Percentiles rank a stretch among this genome's conserved stretches.
Evolutionary conservation across 2,888 invertebrate species (phyloP).

Genomic region (Campoplex nolae): DNA sequence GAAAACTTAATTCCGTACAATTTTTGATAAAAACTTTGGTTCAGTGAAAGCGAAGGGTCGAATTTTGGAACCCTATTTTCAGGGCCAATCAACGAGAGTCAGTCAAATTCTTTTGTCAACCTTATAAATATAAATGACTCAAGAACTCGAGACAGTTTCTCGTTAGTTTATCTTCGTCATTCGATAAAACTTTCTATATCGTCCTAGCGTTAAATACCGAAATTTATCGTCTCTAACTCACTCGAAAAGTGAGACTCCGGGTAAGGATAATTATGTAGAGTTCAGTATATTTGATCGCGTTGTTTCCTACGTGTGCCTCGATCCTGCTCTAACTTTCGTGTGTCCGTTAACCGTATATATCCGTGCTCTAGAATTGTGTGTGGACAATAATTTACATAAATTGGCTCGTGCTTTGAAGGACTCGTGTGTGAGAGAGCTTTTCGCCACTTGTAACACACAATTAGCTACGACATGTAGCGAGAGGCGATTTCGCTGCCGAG

Average conservation of each 20-base stretch:
- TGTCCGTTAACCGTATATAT: neutral
- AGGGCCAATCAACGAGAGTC: neutral
- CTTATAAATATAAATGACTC: neutral
- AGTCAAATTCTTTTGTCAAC: neutral
- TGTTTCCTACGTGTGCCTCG: neutral
- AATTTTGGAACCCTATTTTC: neutral
- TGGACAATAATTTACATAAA: constrained; percentile 61
- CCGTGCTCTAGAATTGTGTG: neutral
- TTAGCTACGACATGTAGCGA: constrained; percentile 4
- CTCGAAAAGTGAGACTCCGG: constrained; percentile 1
- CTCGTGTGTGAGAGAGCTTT: constrained; percentile 27
- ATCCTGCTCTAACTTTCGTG: neutral
- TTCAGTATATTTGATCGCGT: constrained; percentile 6
- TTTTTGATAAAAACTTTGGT: neutral
- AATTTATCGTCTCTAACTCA: neutral
- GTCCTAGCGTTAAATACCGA: neutral
- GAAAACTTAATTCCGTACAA: neutral
- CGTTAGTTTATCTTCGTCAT: neutral
- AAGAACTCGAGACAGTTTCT: neutral
- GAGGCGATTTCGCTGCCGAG: constrained; percentile 17
- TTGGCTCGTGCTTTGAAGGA: constrained; percentile 15
- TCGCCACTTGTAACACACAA: constrained; percentile 9
- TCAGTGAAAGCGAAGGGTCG: neutral
- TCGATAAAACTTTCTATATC: neutral
- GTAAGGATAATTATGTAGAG: constrained; percentile 5